Conservation (phyloP, 53 echinoderm and acorn worm species). For the Patiria pectinifera region DNA sequence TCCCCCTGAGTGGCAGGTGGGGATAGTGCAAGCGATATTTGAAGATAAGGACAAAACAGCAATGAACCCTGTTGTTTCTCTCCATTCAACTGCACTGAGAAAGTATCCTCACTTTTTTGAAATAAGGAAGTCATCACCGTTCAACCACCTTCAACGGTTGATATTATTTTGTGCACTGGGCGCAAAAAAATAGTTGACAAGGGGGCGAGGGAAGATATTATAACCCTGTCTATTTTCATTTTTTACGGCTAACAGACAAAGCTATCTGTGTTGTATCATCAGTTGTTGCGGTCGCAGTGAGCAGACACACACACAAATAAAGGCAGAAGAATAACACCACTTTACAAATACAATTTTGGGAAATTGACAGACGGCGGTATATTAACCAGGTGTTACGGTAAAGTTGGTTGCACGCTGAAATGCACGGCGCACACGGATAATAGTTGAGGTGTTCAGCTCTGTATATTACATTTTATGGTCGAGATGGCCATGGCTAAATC, state of each 20-base stretch:
- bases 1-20: constrained; percentile 11
- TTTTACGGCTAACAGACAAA: constrained; percentile 44
- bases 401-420: background rate
- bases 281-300: constrained; percentile 6
- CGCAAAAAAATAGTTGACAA: constrained; percentile 4
- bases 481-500: background rate
- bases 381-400: constrained; percentile 1
- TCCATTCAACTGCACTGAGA: constrained; percentile 1
- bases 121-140: background rate
- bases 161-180: constrained; percentile 47
- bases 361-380: background rate
- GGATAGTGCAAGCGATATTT: background rate
- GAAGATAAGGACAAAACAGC: background rate
- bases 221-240: constrained; percentile 55
- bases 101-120: background rate
- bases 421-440: background rate
- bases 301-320: background rate
- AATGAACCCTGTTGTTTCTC: constrained; percentile 47
- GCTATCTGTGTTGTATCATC: background rate
- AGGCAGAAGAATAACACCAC: background rate
- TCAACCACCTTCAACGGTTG: background rate
- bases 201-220: constrained; percentile 20
- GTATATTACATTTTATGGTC: constrained; percentile 50
- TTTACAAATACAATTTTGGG: background rate
- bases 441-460: constrained; percentile 29